A percentile compares a stretch with the other conserved stretches of the same genome.
phyloP scores from a whole-genome alignment of 2,888 invertebrate genomes.

The Selenia dentaria region DNA sequence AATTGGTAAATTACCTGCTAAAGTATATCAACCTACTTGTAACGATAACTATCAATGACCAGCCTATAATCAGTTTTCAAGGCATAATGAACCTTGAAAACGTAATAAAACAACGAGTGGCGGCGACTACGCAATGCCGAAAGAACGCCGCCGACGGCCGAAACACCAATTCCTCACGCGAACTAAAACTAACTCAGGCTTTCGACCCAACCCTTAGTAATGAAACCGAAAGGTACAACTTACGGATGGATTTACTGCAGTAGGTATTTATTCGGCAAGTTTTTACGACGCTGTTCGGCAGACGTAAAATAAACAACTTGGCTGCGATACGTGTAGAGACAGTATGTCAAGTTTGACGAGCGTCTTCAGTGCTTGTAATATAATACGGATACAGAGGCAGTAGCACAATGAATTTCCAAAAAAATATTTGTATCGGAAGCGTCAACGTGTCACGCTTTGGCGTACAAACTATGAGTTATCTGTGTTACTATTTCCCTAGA shows the following conservation, averaged over 20 bases:
- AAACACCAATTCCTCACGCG: slow-evolving; percentile 25
- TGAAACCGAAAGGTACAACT: slow-evolving; percentile 35
- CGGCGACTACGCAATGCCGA: slow-evolving; percentile 3
- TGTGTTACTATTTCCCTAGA: too few species aligned
- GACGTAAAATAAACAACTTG: slow-evolving; percentile 32
- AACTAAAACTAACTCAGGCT: slow-evolving; percentile 19
- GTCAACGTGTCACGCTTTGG: too few species aligned
- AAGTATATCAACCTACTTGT: too few species aligned
- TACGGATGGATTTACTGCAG: slow-evolving; percentile 28
- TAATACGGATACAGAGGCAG: too few species aligned
- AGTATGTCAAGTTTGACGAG: slow-evolving; percentile 2
- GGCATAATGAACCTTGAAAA: slow-evolving; percentile 10
- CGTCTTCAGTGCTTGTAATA: too few species aligned
- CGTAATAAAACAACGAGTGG: slow-evolving; percentile 9
- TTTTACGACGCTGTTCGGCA: slow-evolving; percentile 28
- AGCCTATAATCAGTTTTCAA: slow-evolving; percentile 9
- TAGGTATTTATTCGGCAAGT: slow-evolving; percentile 32
- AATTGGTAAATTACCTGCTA: too few species aligned
- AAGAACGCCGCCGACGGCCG: slow-evolving; percentile 11
- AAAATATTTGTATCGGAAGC: too few species aligned
- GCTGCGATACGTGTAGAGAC: not conserved
- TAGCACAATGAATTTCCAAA: too few species aligned
- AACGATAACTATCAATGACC: not conserved
- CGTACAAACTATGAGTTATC: too few species aligned
- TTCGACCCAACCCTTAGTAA: slow-evolving; percentile 27